Evolutionary conservation across 2,113 vertebrate species (phyloP), one percentile per base, ranked within the genome.

Genomic region (Sclerurus mexicanus): DNA sequence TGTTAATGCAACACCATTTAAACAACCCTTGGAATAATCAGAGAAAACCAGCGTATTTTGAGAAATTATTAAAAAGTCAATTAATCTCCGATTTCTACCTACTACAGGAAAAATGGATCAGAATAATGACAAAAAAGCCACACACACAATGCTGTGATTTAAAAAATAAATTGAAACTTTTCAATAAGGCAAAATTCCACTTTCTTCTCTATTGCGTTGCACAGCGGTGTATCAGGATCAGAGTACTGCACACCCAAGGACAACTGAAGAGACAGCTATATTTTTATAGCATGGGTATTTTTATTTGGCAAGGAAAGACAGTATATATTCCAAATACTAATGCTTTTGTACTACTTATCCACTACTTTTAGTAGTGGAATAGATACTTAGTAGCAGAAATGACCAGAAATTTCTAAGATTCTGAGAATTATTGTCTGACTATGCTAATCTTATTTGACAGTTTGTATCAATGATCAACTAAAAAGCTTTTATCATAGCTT

Each of bases 381-480:
- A 83, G 78, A 53, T 85, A 91, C 71, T 90, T 85, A 33, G 49
- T 64, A 95, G 90, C 44, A 95, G 60, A 69, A 97, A 87, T 31
- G 53, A 95, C 55, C 37, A 87, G 37, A 87, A 95, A 95, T 81
- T 77, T 82, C 28, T 56, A 76, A 67, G 67, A 62, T 46, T 82
- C 42, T 47, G 80, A 76, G 31, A 94, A 91, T 94, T 94, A 80
- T 52, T 82, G 52, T 58, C 79, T 67, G 35, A 80, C 93, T 80
- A 91, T 62, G 31, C 30, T 95, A 83, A 89, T 87, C 62, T 71
- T 63, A 55, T 79, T 94, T 88, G 55, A 39, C 93, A 91, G 50
- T 60, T 94, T 91, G 39, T 56, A 87, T 88, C 90, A 90, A 49
- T 50, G 73, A 94, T 90, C 47, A 90, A 87, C 55, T 91, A 78